These are phyloP conservation scores for Papilio gigon DNA, from an alignment of 2,888 invertebrate species.

Conservation along the genomic window DNA sequence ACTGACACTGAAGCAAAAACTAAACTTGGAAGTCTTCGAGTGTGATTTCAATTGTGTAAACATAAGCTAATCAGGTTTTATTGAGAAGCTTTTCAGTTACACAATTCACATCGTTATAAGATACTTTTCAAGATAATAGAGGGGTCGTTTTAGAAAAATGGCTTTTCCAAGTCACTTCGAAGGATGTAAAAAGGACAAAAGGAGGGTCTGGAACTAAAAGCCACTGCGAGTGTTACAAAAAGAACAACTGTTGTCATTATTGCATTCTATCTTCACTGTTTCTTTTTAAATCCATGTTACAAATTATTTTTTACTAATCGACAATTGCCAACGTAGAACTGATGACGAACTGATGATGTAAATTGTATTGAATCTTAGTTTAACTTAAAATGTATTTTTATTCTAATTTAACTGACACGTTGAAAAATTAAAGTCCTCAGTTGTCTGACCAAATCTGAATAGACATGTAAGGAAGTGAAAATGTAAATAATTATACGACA, in stretches of 20 bases:
- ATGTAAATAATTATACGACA: not conserved
- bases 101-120: conserved; percentile 52
- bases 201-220: conserved; percentile 41
- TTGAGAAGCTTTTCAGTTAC: conserved; percentile 1
- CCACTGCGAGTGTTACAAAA: conserved; percentile 4
- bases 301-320: no score
- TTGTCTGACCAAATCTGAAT: no score
- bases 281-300: no score
- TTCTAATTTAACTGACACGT: no score
- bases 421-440: no score
- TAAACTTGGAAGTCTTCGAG: no score
- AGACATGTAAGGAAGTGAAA: not conserved
- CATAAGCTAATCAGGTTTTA: not conserved
- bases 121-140: conserved; percentile 62
- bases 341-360: no score
- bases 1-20: no score
- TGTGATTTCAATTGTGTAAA: not conserved
- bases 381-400: no score
- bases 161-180: conserved; percentile 48
- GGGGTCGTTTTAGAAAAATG: conserved; percentile 50
- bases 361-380: no score
- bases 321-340: no score
- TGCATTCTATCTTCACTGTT: not conserved
- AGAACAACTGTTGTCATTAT: not conserved
- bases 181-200: conserved; percentile 45